Base-by-base conservation (phyloP, 1,140 invertebrate genomes). In the Eubasilissa regina region DNA sequence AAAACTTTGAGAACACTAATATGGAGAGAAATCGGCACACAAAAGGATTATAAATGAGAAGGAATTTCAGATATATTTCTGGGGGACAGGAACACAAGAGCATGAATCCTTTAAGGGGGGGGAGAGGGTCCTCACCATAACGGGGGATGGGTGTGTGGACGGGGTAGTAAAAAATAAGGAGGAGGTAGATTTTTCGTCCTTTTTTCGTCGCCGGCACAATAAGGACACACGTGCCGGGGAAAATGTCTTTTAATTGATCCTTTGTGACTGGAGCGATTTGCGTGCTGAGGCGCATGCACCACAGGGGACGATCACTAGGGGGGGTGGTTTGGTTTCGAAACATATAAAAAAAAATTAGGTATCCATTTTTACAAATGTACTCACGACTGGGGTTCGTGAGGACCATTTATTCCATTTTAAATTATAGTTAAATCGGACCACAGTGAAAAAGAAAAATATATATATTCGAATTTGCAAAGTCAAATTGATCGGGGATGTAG, bases 181-280 rank as follows among this genome's bases (percentile, higher is more conserved):
- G 35, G 4, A n/a, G 10, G 10, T 19, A 15, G 35, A 13, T 66
- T 66, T 66, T 66, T 66, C 51, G 25, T 74, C 72, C 72, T 43
- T 74, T 74, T 74, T 56, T 4, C 15, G 0, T 11, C 47, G 47
- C 19, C 15, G 25, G 55, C 47, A 73, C 21, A 55, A 35, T 25
- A 43, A 73, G 47, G 68, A 44, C 68, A 56, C 19, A 55, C 72
- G 72, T 74, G 19, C 21, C 53, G 13, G 72, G 72, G 15, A 56
- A 74, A 74, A 74, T 74, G 72, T 74, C 51, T 74, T 74, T 74
- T 74, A 74, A 74, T 74, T 74, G 72, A 74, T 74, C 72, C 72
- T 74, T 74, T 58, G 72, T 58, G 51, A 56, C 62, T n/a, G 43
- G 13, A 43, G 25, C 45, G 62, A 66, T 66, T 66, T 66, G 62